Evolutionary conservation across 2,797 vertebrate genomes (phyloP).

Genomic region (Gymnodraco acuticeps): DNA sequence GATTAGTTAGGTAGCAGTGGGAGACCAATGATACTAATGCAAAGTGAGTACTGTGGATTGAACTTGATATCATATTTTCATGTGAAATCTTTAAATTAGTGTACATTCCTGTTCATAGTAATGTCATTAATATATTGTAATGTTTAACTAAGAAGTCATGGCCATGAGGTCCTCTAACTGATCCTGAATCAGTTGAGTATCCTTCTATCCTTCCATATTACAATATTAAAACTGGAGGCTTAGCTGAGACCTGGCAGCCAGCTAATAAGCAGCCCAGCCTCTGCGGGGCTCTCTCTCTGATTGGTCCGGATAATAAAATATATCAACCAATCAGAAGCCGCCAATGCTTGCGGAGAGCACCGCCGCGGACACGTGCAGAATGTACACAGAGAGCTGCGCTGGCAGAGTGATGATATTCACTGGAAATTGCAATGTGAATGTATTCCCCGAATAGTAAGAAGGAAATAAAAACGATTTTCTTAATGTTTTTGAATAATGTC

Average conservation of each 20-base stretch:
- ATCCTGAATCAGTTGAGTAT: slow-evolving; percentile 23
- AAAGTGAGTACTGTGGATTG: no score
- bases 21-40: no score
- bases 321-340: slow-evolving; percentile 70
- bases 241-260: slow-evolving; percentile 3
- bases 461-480: not conserved
- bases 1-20: no score
- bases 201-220: not conserved
- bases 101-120: not conserved
- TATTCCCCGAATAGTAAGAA: not conserved
- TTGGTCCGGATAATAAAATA: slow-evolving; percentile 58
- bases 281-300: slow-evolving; percentile 22
- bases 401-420: rapidly evolving
- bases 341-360: slow-evolving; percentile 64
- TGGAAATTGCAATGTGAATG: not conserved
- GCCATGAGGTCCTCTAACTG: not conserved
- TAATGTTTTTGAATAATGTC: not conserved
- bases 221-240: not conserved
- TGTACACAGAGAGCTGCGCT: slow-evolving; percentile 41
- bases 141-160: not conserved
- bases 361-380: slow-evolving; percentile 77
- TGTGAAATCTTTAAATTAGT: not conserved
- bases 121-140: no score
- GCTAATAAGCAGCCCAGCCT: not conserved
- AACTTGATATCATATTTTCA: no score